These are phyloP conservation scores for Troides aeacus DNA, from an alignment of 2,888 invertebrate genomes.

Conservation along the genomic window DNA sequence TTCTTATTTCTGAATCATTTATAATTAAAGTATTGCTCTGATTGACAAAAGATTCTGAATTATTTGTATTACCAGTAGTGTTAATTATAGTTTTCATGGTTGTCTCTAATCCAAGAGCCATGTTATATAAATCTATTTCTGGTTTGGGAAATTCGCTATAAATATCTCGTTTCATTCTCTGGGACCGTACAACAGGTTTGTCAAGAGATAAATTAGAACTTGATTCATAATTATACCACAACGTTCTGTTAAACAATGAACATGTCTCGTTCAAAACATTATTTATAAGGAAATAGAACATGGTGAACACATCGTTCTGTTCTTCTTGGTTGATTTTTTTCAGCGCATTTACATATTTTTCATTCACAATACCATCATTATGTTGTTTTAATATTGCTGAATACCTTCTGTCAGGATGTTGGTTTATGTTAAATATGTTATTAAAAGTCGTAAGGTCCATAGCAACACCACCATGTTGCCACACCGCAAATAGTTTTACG, in stretches of 20 bases:
- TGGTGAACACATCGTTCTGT: slow-evolving; percentile 49
- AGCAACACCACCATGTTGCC: slow-evolving; percentile 78
- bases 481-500: slow-evolving; percentile 72
- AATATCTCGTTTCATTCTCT: slow-evolving; percentile 52
- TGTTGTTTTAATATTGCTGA: slow-evolving; percentile 58
- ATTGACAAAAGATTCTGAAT: slow-evolving; percentile 29
- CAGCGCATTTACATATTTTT: slow-evolving; percentile 51
- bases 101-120: neutral
- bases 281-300: slow-evolving; percentile 48
- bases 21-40: neutral
- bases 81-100: slow-evolving; percentile 4
- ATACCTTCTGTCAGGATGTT: slow-evolving; percentile 45
- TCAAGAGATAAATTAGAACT: slow-evolving; percentile 25
- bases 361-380: slow-evolving; percentile 57
- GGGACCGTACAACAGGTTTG: slow-evolving; percentile 41
- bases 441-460: slow-evolving; percentile 56
- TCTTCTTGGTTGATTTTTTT: slow-evolving; percentile 53
- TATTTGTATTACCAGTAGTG: slow-evolving; percentile 27
- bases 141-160: slow-evolving; percentile 10
- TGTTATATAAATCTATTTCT: slow-evolving; percentile 4
- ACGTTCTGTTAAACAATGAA: slow-evolving; percentile 47
- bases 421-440: slow-evolving; percentile 43
- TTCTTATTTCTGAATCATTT: neutral
- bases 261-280: slow-evolving; percentile 53
- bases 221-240: slow-evolving; percentile 35